Base-by-base conservation (phyloP, 2,888 invertebrate genomes). In the Stenodera caucasica region DNA sequence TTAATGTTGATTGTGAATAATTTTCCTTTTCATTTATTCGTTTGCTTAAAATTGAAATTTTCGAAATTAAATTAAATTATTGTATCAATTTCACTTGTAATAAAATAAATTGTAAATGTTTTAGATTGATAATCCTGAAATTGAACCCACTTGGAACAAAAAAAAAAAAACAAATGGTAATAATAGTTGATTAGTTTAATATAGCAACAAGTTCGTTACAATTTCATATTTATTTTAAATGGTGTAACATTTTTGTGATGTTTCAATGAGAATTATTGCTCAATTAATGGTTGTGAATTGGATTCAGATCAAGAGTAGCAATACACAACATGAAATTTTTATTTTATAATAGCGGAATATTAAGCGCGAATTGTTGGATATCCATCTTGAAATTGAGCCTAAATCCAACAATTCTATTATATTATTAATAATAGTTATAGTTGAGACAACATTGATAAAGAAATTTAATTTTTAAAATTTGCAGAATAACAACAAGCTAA, bases 401-500 rank as follows among this genome's bases (percentile, higher is more conserved):
- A 5, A 11, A 11, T 23, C 45, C 45, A 23, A n/a, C 12, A 23
- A 23, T 45, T 37, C 37, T 1, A 0, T 45, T 23, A 12, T 45
- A 21, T 45, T 23, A n/a, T 26, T 26, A 26, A 26, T 26, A 30
- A 26, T 26, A 2, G 26, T 30, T 30, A 30, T 30, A n/a, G n/a
- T n/a, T n/a, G n/a, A 66, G 57, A 65, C 67, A 70, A 69, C 67
- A 68, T 70, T 66, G 51, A 69, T 64, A 67, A 58, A 63, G 57
- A 40, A 50, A 49, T 32, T 49, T 33, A 49, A 33, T 53, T 60
- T 45, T 75, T 77, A 77, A 76, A 77, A 73, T 77, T 74, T 78
- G 74, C 76, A 75, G 72, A 74, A 61, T 73, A 77, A 77, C 75
- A 77, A 77, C 73, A 78, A 78, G 77, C 78, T 78, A 74, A 66